Base-by-base conservation (phyloP, 2,797 vertebrate species). In the Enteromius trimaculatus region DNA sequence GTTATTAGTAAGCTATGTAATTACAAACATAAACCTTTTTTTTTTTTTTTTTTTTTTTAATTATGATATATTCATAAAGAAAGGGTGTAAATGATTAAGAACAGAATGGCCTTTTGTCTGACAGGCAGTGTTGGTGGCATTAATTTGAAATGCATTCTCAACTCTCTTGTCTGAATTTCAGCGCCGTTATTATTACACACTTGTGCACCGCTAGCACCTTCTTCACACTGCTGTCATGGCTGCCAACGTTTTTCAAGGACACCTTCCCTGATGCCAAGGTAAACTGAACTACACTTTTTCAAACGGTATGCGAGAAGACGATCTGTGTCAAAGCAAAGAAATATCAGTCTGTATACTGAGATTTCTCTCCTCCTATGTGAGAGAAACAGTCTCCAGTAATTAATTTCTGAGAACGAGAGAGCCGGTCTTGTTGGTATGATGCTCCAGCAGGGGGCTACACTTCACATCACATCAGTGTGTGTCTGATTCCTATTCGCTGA, bases 211-310 rank as follows among this genome's bases (percentile, higher is more conserved):
- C 96, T 7, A 97, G 97, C 91, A 97, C 97, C 2, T 97, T 98
- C 90, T 99, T 99, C 94, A 96, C 96, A 7, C 94, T 99, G 42
- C 93, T 99, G 86, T 99, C 97, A 53, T 99, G 98, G 98, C 93
- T 99, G 88, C 98, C 98, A 0, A 98, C 96, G 0, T 99, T 96
- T 95, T 99, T 99, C 69, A 96, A 95, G 90, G 98, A 99, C 88
- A 96, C 94, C 0, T 99, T 97, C 87, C 97, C 97, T 0, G 93
- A 96, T 6, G 95, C 97, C 14, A 97, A 98, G 96, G 98, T 99
- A 91, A 92, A 90, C 47, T 14, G 14, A 55, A 23, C 75, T 39
- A 31, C 47, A 2, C 53, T 31, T 34, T 55, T 55, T 55, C 23
- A 76, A 23, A 76, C 44, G 42, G 26, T 1, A 4, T 21, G n/a